These are phyloP conservation scores for Labroides dimidiatus DNA, from an alignment of 2,797 vertebrate genomes.

Conservation along the genomic window DNA sequence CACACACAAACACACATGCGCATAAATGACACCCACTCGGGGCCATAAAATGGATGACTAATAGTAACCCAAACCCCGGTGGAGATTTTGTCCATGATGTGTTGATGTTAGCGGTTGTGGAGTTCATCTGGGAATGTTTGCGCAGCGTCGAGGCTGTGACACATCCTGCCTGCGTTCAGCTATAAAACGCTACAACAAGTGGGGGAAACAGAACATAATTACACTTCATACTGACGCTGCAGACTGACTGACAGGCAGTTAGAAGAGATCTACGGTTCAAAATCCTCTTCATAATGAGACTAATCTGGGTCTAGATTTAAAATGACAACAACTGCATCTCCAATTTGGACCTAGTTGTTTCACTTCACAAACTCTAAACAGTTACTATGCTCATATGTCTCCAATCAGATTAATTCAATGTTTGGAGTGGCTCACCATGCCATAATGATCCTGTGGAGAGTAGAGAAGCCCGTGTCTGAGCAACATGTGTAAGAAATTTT, in stretches of 20 bases:
- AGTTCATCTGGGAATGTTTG: slow-evolving; percentile 78
- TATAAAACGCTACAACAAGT: slow-evolving; percentile 66
- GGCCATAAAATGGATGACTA: slow-evolving; percentile 80
- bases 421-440: slow-evolving; percentile 47
- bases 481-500: slow-evolving; percentile 58
- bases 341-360: slow-evolving; percentile 37
- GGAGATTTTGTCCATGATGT: slow-evolving; percentile 74
- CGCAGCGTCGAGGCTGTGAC: slow-evolving; percentile 65
- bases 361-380: slow-evolving; percentile 35
- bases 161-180: slow-evolving; percentile 70
- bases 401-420: slow-evolving; percentile 51
- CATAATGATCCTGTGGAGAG: slow-evolving; percentile 40
- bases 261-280: slow-evolving; percentile 6
- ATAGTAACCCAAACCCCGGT: slow-evolving; percentile 75
- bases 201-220: slow-evolving; percentile 46
- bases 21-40: slow-evolving; percentile 65
- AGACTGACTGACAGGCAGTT: slow-evolving; percentile 43
- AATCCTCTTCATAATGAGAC: slow-evolving; percentile 4
- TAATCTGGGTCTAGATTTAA: slow-evolving; percentile 47
- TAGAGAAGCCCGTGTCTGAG: slow-evolving; percentile 40
- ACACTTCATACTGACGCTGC: slow-evolving; percentile 30
- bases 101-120: slow-evolving; percentile 76
- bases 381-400: slow-evolving; percentile 67
- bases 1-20: slow-evolving; percentile 35
- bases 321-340: slow-evolving; percentile 40